Percentiles rank a stretch among this genome's conserved stretches.
These are phyloP conservation scores for Tympanoctomys barrerae DNA, from an alignment of 2,797 vertebrate species.

Conservation along the genomic window DNA sequence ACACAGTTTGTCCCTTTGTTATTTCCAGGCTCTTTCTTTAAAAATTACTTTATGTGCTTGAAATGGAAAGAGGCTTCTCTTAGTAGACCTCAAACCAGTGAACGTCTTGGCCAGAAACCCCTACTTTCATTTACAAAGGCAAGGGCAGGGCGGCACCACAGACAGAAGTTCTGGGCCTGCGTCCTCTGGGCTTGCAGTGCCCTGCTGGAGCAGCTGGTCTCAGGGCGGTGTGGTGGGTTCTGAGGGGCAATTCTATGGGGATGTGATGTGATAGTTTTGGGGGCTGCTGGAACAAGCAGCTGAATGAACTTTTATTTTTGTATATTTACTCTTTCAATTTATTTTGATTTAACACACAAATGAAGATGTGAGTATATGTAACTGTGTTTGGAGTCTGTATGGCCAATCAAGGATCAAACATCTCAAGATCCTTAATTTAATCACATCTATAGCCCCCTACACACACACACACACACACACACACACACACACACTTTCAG, in stretches of 20 bases:
- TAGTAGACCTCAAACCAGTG: neutral
- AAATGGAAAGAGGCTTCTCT: neutral
- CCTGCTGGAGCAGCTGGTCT: neutral
- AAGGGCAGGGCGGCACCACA: neutral
- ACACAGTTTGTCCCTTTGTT: neutral
- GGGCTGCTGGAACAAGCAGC: neutral
- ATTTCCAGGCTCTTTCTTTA: neutral
- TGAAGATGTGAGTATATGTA: neutral
- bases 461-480: neutral
- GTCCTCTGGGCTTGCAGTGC: neutral
- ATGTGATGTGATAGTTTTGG: neutral
- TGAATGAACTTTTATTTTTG: neutral
- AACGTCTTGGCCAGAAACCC: neutral
- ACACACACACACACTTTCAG: neutral
- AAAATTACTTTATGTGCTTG: slow-evolving; percentile 3
- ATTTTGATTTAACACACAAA: neutral
- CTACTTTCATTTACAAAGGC: slow-evolving; percentile 1
- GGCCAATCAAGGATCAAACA: neutral
- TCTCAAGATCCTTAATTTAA: neutral
- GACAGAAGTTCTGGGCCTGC: neutral
- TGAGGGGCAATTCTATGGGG: neutral
- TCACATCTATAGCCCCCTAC: neutral
- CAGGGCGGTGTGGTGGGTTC: neutral
- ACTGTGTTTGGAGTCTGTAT: neutral
- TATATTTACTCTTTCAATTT: neutral